These are phyloP conservation scores for Drosophila algonquin DNA, from an alignment of 2,888 invertebrate species.

Conservation along the genomic window DNA sequence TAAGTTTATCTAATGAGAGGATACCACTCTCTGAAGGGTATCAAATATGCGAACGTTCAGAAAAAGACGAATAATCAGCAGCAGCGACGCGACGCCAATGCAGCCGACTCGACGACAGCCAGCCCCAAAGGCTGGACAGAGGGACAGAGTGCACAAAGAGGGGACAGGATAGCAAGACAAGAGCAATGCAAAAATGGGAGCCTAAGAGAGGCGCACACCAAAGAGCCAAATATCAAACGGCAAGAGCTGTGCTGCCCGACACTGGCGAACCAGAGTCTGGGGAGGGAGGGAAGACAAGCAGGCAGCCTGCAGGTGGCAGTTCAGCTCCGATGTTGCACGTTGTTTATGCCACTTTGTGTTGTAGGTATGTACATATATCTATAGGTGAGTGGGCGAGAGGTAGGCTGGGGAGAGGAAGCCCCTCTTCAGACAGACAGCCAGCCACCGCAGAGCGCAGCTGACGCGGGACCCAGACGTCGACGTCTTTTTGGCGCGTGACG, in stretches of 20 bases:
- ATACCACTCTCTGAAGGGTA: neutral
- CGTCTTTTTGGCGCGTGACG: conserved; percentile 77
- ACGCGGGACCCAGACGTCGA: conserved; percentile 25
- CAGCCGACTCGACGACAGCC: conserved; percentile 35
- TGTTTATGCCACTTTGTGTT: conserved; percentile 26
- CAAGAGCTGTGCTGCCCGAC: conserved; percentile 25
- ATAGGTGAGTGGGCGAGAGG: conserved; percentile 5
- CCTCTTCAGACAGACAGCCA: conserved; percentile 14
- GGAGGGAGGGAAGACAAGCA: conserved; percentile 22
- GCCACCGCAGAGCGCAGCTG: neutral
- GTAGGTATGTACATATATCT: neutral
- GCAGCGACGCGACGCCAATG: conserved; percentile 14
- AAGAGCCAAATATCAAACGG: conserved; percentile 40
- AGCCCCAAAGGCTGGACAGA: conserved; percentile 21
- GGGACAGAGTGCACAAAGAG: neutral
- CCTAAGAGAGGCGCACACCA: conserved; percentile 28
- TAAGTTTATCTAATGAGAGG: no score
- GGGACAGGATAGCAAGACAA: neutral
- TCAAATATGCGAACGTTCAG: neutral
- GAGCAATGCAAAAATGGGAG: conserved; percentile 35
- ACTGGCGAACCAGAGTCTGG: conserved; percentile 11
- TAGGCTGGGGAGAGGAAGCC: conserved; percentile 1
- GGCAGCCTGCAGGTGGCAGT: conserved; percentile 71
- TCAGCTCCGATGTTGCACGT: conserved; percentile 43
- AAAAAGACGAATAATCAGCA: neutral